Conservation (phyloP, 2,113 vertebrate species). For the Agelaius phoeniceus region DNA sequence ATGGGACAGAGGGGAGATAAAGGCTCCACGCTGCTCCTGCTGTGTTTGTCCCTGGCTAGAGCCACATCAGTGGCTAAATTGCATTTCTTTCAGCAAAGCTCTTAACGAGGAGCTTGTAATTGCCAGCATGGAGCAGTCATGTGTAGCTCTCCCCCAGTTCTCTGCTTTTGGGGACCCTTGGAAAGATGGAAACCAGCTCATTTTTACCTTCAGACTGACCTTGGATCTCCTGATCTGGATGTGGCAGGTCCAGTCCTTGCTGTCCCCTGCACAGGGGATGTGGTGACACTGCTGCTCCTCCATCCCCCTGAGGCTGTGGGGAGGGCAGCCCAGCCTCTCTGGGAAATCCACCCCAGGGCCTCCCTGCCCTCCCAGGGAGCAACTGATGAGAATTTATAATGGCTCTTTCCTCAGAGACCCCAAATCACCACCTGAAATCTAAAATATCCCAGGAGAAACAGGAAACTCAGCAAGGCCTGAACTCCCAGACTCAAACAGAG, state of each 20-base stretch:
- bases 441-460: not conserved
- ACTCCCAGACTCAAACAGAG: not conserved
- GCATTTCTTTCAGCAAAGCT: not conserved
- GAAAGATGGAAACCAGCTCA: not conserved
- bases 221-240: fast-evolving
- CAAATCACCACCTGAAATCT: not conserved
- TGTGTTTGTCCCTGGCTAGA: not conserved
- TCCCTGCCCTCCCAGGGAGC: not conserved
- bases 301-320: fast-evolving
- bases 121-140: not conserved
- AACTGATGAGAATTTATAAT: fast-evolving
- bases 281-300: not conserved
- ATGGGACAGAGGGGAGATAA: not conserved
- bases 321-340: not conserved
- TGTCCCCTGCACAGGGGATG: fast-evolving
- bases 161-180: not conserved
- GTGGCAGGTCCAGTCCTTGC: not conserved
- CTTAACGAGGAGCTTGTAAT: not conserved
- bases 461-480: not conserved
- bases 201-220: not conserved
- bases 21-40: not conserved
- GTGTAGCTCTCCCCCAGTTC: not conserved
- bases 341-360: not conserved
- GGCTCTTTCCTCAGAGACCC: not conserved
- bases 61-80: not conserved